Base-by-base conservation (phyloP, 1,140 invertebrate species). In the Calephelis nemesis region DNA sequence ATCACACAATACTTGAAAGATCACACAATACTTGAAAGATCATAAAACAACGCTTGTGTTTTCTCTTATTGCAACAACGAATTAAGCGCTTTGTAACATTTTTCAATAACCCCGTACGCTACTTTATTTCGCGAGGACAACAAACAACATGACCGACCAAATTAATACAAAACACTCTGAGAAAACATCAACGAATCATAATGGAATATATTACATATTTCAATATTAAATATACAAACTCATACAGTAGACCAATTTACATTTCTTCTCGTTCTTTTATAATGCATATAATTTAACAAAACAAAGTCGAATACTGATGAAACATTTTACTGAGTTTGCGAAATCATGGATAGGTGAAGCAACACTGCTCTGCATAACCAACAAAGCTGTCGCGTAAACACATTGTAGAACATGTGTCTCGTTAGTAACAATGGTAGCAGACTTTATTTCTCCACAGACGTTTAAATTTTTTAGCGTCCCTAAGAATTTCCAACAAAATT, bases 201-300 rank as follows among this genome's bases (percentile, higher is more conserved):
- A 45, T 54, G 50, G 50, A 54, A 54, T 54, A 54, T 54, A 54
- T 54, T 54, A 54, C 50, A 54, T 54, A 19, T 54, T 15, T 54
- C 15, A 19, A 54, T 54, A 19, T 54, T 54, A 54, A 52, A 54
- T 54, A 10, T 54, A 54, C 50, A 54, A 30, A 54, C 15, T 54
- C 50, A 54, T 30, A 30, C 19, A 9, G 15, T 52, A 54, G 50
- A 54, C 15, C 15, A 54, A 54, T 54, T 30, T 54, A 54, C 50
- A 54, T 54, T 19, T 54, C 50, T 19, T 30, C 7, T 15, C 19
- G 50, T 19, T 54, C 50, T 54, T 1, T 54, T 54, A 54, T 54
- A 19, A 19, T 54, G 15, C 19, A 54, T 54, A 54, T 54, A 19
- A 19, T 54, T 54, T 54, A 54, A 54, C 50, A 19, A 54, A 54